A percentile compares a stretch with the other conserved stretches of the same genome.
Evolutionary conservation across 1,140 invertebrate species (phyloP).

Genomic region (Drosophila guanche): DNA sequence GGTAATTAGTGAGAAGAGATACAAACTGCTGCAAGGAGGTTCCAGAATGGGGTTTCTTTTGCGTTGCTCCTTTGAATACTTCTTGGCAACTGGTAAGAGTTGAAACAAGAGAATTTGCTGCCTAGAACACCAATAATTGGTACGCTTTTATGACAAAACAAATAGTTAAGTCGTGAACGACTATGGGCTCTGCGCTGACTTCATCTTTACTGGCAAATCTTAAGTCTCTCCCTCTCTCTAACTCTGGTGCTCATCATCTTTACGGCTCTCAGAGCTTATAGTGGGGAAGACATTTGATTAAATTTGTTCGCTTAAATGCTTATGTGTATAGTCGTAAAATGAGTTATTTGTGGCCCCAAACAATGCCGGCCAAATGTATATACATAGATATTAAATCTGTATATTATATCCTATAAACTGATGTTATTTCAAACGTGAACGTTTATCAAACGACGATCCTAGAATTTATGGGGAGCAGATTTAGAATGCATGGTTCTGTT

Average conservation of each 20-base stretch:
- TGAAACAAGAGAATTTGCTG: too few species aligned
- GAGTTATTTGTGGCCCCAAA: constrained; percentile 13
- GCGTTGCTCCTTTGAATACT: too few species aligned
- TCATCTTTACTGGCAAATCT: too few species aligned
- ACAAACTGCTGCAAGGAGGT: neutral
- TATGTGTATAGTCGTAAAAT: constrained; percentile 12
- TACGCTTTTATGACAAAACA: too few species aligned
- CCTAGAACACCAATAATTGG: too few species aligned
- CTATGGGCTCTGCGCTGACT: too few species aligned
- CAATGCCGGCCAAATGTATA: constrained; percentile 5
- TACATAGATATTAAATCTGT: constrained; percentile 1
- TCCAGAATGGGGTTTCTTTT: neutral
- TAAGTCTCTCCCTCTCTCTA: too few species aligned
- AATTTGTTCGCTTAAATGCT: constrained; percentile 5
- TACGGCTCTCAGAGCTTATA: neutral
- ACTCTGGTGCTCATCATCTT: neutral
- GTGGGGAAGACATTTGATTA: constrained; percentile 4
- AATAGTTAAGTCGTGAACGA: too few species aligned
- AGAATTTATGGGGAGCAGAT: neutral
- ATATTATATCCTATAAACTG: constrained; percentile 4
- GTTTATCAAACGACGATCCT: too few species aligned
- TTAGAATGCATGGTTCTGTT: neutral
- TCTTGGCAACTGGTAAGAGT: too few species aligned
- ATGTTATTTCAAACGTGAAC: neutral
- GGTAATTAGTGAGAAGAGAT: constrained; percentile 32